Evolutionary conservation across 2,888 invertebrate species (phyloP).

Genomic region (Bembecia ichneumoniformis): DNA sequence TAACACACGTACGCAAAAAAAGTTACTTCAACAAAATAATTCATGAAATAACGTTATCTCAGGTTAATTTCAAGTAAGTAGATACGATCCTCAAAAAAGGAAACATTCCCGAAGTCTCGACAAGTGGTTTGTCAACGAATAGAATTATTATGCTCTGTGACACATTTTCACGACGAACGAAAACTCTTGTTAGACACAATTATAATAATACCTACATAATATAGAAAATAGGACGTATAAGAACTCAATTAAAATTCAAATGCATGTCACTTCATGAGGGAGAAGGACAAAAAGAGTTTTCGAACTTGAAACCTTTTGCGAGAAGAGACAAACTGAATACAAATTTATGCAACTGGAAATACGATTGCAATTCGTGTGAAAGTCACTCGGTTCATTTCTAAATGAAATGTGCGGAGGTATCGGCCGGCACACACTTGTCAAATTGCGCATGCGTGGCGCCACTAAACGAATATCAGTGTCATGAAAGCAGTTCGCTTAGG

Average conservation of each 20-base stretch:
- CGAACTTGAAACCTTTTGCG: slow-evolving; percentile 30
- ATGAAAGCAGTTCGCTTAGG: slow-evolving; percentile 15
- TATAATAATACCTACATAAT: not conserved
- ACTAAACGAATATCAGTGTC: slow-evolving; percentile 35
- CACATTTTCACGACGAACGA: not conserved
- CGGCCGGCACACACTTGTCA: slow-evolving; percentile 20
- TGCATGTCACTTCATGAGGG: slow-evolving; percentile 26
- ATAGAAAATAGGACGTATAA: not conserved
- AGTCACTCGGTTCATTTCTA: slow-evolving; percentile 47
- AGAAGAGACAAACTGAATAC: not conserved
- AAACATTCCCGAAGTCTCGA: not conserved
- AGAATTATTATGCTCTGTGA: not conserved
- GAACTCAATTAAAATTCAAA: slow-evolving; percentile 41
- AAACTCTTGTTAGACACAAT: not conserved
- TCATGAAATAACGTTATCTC: too few species aligned
- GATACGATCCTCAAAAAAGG: not conserved
- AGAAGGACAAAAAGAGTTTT: slow-evolving; percentile 29
- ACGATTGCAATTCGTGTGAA: slow-evolving; percentile 11
- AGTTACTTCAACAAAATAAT: too few species aligned
- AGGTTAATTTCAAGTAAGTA: too few species aligned
- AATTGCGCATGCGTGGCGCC: slow-evolving; percentile 45
- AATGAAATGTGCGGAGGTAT: slow-evolving; percentile 40
- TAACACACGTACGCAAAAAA: too few species aligned
- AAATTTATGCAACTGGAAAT: not conserved
- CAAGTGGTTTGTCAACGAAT: not conserved